A percentile compares a stretch with the other conserved stretches of the same genome.
phyloP scores from a whole-genome alignment of 2,797 vertebrate genomes.

The Pagetopsis macropterus region DNA sequence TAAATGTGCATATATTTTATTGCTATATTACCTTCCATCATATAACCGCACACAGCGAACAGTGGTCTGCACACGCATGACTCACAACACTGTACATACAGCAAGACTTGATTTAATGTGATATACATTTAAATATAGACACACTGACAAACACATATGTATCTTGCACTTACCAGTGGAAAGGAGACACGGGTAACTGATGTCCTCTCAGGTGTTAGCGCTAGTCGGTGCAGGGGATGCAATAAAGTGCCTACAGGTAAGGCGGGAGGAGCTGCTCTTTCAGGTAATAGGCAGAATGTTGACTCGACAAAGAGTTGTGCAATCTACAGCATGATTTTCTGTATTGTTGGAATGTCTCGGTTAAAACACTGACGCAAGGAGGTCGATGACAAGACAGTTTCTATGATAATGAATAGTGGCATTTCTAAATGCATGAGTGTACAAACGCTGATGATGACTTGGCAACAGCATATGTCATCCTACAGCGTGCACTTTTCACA shows the following conservation, averaged over 20 bases:
- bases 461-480: no score
- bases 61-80: not conserved
- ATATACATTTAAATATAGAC: not conserved
- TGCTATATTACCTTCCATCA: not conserved
- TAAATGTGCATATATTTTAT: not conserved
- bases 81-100: no score
- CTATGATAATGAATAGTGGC: no score
- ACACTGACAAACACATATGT: not conserved
- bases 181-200: slow-evolving; percentile 7
- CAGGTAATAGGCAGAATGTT: not conserved
- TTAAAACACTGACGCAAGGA: no score
- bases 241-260: not conserved
- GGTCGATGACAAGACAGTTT: no score
- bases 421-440: no score
- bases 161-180: slow-evolving; percentile 16
- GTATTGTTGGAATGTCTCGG: no score
- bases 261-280: slow-evolving; percentile 1
- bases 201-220: slow-evolving; percentile 1
- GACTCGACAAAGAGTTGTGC: no score
- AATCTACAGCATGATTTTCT: no score
- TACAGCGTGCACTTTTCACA: no score
- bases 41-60: not conserved
- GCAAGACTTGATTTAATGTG: no score
- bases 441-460: no score
- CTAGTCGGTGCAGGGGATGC: not conserved